Base-by-base conservation (phyloP, 2,113 vertebrate genomes). In the Poecilia latipinna region DNA sequence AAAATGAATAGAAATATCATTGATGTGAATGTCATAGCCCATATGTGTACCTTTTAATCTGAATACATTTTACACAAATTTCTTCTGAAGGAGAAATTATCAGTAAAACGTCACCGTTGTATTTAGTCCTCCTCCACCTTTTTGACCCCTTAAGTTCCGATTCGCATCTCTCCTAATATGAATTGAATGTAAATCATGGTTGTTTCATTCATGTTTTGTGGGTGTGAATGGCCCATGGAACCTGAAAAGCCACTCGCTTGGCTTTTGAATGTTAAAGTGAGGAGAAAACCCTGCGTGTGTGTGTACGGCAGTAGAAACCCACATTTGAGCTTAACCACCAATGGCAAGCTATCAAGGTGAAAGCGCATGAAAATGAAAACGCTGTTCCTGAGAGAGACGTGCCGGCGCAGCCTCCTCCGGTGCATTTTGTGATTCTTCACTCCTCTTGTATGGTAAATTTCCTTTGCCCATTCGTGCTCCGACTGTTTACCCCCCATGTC, bases 401-500 rank as follows among this genome's bases (percentile, higher is more conserved):
- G 54, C 61, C 8, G 62, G 24, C 2, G 0, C 61, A 13, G 61
- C 69, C 51, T 13, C 62, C 62, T 61, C 61, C 60, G 15, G 31
- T 78, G 29, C 65, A 66, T 80, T 74, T 85, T 57, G 71, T 72
- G 61, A 80, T 78, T 61, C 60, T 73, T 26, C 24, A 12, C 62
- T 74, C 48, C 73, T 81, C 26, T 65, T 24, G n/a, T 61, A 31
- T 65, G 33, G 31, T 22, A 68, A 85, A 77, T 74, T 66, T 75
- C 31, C 75, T 76, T 77, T 68, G 44, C 82, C 69, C 44, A 67
- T 77, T 48, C 63, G 17, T 70, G 42, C 72, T 73, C 75, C 74
- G 66, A 70, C 80, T 68, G 68, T 82, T 90, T 79, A 83, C 79
- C 82, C 65, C 75, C 70, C 15, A 44, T 77, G 15, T 76, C 75